Base-by-base conservation (phyloP, 2,888 invertebrate genomes). In the Tetramorium bicarinatum region DNA sequence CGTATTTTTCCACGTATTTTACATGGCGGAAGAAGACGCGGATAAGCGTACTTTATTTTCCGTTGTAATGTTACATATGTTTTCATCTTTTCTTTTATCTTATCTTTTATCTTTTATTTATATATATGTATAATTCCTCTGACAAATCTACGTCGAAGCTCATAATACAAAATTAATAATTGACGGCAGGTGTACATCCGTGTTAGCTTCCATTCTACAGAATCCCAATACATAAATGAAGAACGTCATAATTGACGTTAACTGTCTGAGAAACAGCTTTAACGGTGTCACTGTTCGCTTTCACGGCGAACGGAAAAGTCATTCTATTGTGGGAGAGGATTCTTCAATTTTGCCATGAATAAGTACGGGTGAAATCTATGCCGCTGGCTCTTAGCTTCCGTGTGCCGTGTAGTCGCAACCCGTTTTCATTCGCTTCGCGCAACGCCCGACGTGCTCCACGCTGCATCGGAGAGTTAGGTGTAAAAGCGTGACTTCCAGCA, bases 401-500 rank as follows among this genome's bases (percentile, higher is more conserved):
- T n/a, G 13, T n/a, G 25, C 3, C 25, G 52, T 54, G n/a, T 25
- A 13, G n/a, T 52, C 52, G n/a, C 56, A 72, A 71, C 44, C 59
- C 72, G 34, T 72, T 71, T 56, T 29, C 18, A 0, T 13, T 21
- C 11, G 29, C 34, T 62, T 66, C 52, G 25, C 41, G 67, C 52
- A 67, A 77, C 41, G 13, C n/a, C 66, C 18, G 41, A 77, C n/a
- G 76, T 52, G 56, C 18, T 47, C 56, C 71, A 21, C 44, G 71
- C 52, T 67, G 84, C 67, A 83, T 69, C 86, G 79, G 80, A 74
- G 64, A 77, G 67, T 85, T 83, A 80, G 84, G 77, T 80, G 79
- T 79, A 82, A 86, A 89, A 84, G 83, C 84, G 71, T 84, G 86
- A 85, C 72, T 86, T 87, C 86, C 83, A 87, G 87, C 86, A 71